These are phyloP conservation scores for Cettia cetti DNA, from an alignment of 2,113 vertebrate genomes.

Conservation along the genomic window DNA sequence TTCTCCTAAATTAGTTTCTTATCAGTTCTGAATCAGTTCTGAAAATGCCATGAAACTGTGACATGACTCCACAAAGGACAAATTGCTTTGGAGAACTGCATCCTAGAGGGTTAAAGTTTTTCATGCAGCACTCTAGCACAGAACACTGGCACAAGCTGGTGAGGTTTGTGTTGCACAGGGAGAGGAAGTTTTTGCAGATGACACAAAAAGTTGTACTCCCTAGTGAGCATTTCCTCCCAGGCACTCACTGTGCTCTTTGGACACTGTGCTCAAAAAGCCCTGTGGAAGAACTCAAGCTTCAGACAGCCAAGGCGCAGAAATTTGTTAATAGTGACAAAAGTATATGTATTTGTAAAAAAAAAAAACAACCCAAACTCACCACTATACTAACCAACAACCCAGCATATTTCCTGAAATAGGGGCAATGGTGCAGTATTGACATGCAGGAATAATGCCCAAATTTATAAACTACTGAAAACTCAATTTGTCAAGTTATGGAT, in stretches of 20 bases:
- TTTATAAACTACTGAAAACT: not conserved
- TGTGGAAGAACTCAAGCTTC: fast-evolving
- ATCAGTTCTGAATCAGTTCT: not conserved
- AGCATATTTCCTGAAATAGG: not conserved
- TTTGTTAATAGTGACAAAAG: not conserved
- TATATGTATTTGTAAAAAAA: not conserved
- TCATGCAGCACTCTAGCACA: not conserved
- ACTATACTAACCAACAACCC: not conserved
- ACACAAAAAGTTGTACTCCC: not conserved
- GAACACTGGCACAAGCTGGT: not conserved
- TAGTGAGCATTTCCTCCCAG: not conserved
- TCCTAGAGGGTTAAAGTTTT: not conserved
- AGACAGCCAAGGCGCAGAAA: not conserved
- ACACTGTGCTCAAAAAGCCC: not conserved
- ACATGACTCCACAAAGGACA: not conserved
- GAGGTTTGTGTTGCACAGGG: not conserved
- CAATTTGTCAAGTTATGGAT: not conserved
- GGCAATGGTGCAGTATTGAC: not conserved
- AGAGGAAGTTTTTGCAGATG: fast-evolving
- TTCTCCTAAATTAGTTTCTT: not conserved
- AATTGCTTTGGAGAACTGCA: not conserved
- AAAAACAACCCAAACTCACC: not conserved
- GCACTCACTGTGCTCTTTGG: not conserved
- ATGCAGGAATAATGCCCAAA: not conserved
- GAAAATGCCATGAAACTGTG: not conserved